Percentiles rank a stretch among this genome's conserved stretches.
Evolutionary conservation across 2,797 vertebrate species (phyloP).

Genomic region (Crossoptilon crossoptilon): DNA sequence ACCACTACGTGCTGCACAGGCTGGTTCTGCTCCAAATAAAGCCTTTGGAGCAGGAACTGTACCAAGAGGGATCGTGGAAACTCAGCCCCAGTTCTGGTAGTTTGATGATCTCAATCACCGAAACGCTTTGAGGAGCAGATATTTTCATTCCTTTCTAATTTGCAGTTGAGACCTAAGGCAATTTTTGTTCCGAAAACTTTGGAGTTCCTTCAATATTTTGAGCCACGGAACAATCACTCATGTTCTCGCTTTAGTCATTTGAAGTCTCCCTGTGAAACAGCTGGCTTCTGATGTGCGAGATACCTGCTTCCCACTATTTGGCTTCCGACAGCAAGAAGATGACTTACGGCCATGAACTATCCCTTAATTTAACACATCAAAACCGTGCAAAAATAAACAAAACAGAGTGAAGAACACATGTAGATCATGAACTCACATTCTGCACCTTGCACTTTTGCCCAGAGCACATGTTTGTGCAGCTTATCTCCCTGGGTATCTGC

Average conservation of each 20-base stretch:
- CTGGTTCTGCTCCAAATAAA: not conserved
- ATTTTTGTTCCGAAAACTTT: conserved; percentile 26
- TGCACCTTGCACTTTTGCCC: conserved; percentile 72
- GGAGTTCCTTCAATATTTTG: not conserved
- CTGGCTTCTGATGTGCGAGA: conserved; percentile 71
- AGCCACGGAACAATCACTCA: not conserved
- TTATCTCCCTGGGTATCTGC: conserved; percentile 64
- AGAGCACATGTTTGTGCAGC: conserved; percentile 64
- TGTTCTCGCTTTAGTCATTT: not conserved
- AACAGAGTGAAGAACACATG: conserved; percentile 49
- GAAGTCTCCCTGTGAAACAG: conserved; percentile 65
- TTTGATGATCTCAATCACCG: not conserved
- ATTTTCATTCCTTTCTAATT: conserved; percentile 44
- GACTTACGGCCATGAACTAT: conserved; percentile 70
- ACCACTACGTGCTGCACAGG: not conserved
- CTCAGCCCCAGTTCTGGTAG: not conserved
- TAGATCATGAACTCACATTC: conserved; percentile 73
- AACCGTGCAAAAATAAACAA: conserved; percentile 73
- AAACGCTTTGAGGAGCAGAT: conserved; percentile 16
- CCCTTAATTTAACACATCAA: conserved; percentile 74
- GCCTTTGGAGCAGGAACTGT: not conserved
- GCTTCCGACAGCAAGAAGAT: conserved; percentile 65
- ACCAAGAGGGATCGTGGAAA: not conserved
- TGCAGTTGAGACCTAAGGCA: conserved; percentile 34
- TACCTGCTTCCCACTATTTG: conserved; percentile 71